Evolutionary conservation across 2,888 invertebrate genomes (phyloP).

Genomic region (Willowsia nigromaculata): DNA sequence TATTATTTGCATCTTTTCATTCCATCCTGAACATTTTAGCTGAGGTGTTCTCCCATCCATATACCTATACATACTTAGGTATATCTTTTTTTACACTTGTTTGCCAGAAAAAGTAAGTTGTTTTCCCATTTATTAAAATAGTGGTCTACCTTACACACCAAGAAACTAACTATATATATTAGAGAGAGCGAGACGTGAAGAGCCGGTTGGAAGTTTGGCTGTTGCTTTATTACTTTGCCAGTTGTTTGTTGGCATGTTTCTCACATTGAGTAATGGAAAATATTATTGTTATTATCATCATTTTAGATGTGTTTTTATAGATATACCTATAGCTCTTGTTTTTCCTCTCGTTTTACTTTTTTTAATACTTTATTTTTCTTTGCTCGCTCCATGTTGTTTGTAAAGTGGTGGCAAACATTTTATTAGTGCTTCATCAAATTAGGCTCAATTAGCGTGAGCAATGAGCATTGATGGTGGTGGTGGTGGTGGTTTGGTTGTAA

Average conservation of each 20-base stretch:
- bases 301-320: conserved; percentile 48
- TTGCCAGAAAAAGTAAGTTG: conserved; percentile 14
- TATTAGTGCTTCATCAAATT: conserved; percentile 71
- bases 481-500: not conserved
- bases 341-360: not conserved
- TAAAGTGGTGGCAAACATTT: conserved; percentile 68
- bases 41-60: too few species aligned
- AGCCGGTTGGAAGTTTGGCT: not conserved
- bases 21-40: too few species aligned
- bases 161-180: too few species aligned
- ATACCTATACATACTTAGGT: not conserved
- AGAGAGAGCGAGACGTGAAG: not conserved
- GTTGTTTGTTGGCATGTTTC: conserved; percentile 45
- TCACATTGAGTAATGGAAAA: conserved; percentile 28
- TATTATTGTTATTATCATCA: conserved; percentile 69
- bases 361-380: not conserved
- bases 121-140: not conserved
- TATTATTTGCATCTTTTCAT: not conserved
- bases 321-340: not conserved
- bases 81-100: not conserved
- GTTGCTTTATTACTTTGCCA: not conserved
- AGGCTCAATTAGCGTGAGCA: conserved; percentile 64
- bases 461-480: conserved; percentile 1
- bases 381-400: conserved; percentile 54
- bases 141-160: too few species aligned